Conservation (phyloP, 2,888 invertebrate genomes). For the Helleia helle region DNA sequence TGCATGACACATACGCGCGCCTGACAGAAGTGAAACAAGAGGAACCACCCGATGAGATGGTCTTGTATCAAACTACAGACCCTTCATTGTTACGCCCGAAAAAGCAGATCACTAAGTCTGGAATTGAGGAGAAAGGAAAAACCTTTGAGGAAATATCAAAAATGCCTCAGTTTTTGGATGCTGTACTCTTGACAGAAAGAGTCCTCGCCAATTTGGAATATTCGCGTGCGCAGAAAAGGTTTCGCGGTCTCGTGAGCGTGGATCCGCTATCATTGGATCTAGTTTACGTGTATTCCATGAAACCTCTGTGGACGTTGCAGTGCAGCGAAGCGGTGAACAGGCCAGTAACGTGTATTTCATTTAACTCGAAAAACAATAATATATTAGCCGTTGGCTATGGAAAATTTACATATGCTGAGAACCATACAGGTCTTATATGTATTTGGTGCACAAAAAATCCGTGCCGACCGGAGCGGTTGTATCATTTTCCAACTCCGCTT, state of each 20-base stretch:
- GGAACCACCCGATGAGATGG: slow-evolving; percentile 60
- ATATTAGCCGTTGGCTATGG: slow-evolving; percentile 86
- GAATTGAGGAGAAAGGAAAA: slow-evolving; percentile 25
- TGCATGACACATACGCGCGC: slow-evolving; percentile 80
- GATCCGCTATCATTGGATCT: slow-evolving; percentile 77
- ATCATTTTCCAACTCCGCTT: slow-evolving; percentile 76
- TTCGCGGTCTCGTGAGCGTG: slow-evolving; percentile 76
- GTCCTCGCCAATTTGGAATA: slow-evolving; percentile 80
- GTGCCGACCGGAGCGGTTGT: slow-evolving; percentile 81
- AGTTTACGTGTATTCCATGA: slow-evolving; percentile 78
- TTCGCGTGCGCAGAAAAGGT: slow-evolving; percentile 78
- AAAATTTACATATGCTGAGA: slow-evolving; percentile 73
- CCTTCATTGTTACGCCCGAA: slow-evolving; percentile 42
- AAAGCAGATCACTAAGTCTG: slow-evolving; percentile 16
- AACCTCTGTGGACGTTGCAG: slow-evolving; percentile 79
- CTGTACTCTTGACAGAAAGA: slow-evolving; percentile 79
- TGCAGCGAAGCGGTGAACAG: slow-evolving; percentile 61
- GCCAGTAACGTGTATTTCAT: slow-evolving; percentile 77
- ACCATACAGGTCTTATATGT: slow-evolving; percentile 76
- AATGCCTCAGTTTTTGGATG: slow-evolving; percentile 70
- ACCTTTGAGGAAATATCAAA: slow-evolving; percentile 39
- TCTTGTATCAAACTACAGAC: slow-evolving; percentile 54
- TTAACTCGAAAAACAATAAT: slow-evolving; percentile 79
- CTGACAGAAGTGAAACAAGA: slow-evolving; percentile 37
- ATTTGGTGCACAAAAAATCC: slow-evolving; percentile 90